Conservation (phyloP, 1,140 invertebrate genomes). For the Wiebesia pumilae region DNA sequence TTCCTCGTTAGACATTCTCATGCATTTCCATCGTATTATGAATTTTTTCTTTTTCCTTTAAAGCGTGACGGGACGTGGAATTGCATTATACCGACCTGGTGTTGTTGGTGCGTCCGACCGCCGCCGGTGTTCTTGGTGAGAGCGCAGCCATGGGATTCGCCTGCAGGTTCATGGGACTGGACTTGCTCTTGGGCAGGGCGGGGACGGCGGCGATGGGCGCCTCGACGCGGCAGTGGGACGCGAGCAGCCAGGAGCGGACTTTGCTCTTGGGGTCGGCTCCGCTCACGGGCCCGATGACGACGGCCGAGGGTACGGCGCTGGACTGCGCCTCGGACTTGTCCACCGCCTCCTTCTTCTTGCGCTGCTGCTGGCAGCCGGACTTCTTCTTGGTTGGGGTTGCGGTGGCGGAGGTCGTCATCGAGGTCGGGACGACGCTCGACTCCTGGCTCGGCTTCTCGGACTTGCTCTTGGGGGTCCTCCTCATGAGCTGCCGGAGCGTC, state of each 20-base stretch:
- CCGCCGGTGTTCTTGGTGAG: slow-evolving; percentile 27
- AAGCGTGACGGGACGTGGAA: not conserved
- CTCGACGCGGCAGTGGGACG: slow-evolving; percentile 77
- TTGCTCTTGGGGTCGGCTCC: slow-evolving; percentile 83
- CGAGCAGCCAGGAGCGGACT: slow-evolving; percentile 88
- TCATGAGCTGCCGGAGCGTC: slow-evolving; percentile 37
- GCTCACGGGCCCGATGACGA: not conserved
- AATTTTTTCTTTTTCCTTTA: too few relatives aligned
- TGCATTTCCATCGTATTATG: too few relatives aligned
- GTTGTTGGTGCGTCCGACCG: not conserved
- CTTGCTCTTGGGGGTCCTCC: slow-evolving; percentile 3
- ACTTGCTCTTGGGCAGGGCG: slow-evolving; percentile 80
- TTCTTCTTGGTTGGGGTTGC: slow-evolving; percentile 60
- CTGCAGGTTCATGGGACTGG: slow-evolving; percentile 80
- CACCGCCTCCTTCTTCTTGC: slow-evolving; percentile 83
- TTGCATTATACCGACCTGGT: not conserved
- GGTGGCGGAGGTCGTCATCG: not conserved
- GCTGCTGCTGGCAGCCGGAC: slow-evolving; percentile 49
- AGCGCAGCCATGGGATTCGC: slow-evolving; percentile 53
- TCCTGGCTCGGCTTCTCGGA: slow-evolving; percentile 57
- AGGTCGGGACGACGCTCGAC: slow-evolving; percentile 44
- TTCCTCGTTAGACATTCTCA: too few relatives aligned
- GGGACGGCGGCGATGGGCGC: slow-evolving; percentile 53
- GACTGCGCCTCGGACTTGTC: slow-evolving; percentile 82
- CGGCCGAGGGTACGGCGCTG: slow-evolving; percentile 44